Conservation (phyloP, 1,140 invertebrate species). For the Drosophila setifemur region DNA sequence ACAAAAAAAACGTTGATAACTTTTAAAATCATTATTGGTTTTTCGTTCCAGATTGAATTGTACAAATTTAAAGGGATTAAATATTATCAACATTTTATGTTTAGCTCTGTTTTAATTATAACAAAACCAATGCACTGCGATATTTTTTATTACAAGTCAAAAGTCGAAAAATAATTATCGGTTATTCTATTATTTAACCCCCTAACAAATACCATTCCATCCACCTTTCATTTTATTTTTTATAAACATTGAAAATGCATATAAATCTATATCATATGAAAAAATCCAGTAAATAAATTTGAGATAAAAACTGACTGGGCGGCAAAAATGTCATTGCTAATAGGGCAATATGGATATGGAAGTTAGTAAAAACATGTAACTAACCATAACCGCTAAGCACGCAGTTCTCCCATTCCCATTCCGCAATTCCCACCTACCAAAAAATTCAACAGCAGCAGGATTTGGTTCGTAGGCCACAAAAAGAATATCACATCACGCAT, state of each 20-base stretch:
- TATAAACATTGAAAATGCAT: conserved; percentile 65
- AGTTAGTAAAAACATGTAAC: conserved; percentile 13
- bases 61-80: too few relatives aligned
- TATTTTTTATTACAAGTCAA: too few relatives aligned
- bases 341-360: conserved; percentile 40
- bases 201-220: not conserved
- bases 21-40: too few relatives aligned
- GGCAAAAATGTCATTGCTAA: conserved; percentile 20
- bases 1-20: too few relatives aligned
- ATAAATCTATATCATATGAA: conserved; percentile 68
- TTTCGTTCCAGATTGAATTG: too few relatives aligned
- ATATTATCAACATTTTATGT: too few relatives aligned
- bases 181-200: too few relatives aligned
- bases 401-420: conserved; percentile 9
- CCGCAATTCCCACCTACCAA: conserved; percentile 2
- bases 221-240: not conserved
- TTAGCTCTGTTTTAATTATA: too few relatives aligned
- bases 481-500: conserved; percentile 77
- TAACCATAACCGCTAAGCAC: conserved; percentile 63
- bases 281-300: conserved; percentile 13
- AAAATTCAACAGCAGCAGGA: conserved; percentile 23
- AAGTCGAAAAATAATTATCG: too few relatives aligned
- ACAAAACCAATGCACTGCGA: too few relatives aligned
- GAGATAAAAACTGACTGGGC: not conserved
- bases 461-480: conserved; percentile 44